Conservation (phyloP, 1,140 invertebrate genomes). For the Drosophila gunungcola region DNA sequence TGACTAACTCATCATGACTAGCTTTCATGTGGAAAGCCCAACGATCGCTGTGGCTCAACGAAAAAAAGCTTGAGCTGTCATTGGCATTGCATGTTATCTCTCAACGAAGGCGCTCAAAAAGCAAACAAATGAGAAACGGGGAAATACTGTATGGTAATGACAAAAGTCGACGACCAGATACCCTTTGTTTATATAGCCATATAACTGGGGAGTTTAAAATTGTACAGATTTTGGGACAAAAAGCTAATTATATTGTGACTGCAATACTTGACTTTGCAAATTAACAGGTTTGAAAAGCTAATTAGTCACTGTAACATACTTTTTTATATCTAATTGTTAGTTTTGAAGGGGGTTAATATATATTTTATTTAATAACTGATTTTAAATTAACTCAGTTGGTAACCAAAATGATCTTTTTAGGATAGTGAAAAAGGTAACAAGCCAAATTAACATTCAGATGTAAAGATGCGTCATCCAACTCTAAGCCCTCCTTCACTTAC, state of each 20-base stretch:
- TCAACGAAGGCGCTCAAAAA: constrained; percentile 31
- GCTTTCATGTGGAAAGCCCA: constrained; percentile 1
- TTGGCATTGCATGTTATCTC: constrained; percentile 45
- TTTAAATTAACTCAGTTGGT: too few relatives aligned
- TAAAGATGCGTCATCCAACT: constrained; percentile 11
- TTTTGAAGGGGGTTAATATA: too few relatives aligned
- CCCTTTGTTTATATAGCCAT: background rate
- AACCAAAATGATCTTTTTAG: background rate
- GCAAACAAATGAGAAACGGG: constrained; percentile 19
- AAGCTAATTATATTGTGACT: too few relatives aligned
- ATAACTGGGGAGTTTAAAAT: background rate
- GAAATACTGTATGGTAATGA: background rate
- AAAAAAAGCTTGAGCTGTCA: constrained; percentile 28
- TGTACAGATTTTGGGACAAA: background rate
- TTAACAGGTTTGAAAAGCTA: too few relatives aligned
- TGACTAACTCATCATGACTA: constrained; percentile 34
- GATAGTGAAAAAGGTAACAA: background rate
- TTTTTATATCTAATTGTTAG: too few relatives aligned
- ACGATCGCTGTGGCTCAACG: constrained; percentile 20
- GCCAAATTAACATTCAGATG: background rate
- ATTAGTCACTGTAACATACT: too few relatives aligned
- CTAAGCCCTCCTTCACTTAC: background rate
- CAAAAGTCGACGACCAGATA: background rate
- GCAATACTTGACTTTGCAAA: too few relatives aligned
- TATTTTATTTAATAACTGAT: too few relatives aligned